phyloP scores from a whole-genome alignment of 2,797 vertebrate genomes.

The Monodelphis domestica region DNA sequence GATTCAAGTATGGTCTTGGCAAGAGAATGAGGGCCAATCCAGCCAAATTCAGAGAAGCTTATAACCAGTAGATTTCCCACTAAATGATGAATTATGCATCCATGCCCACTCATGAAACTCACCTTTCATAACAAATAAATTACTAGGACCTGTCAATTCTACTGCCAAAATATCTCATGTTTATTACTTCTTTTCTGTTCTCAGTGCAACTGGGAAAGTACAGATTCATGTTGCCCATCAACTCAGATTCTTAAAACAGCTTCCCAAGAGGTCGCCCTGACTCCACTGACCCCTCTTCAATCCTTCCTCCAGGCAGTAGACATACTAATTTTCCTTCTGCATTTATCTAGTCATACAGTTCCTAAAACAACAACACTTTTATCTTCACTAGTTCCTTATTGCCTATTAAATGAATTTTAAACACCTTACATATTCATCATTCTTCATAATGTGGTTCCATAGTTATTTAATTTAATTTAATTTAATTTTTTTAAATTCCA shows the following conservation, averaged over 20 bases:
- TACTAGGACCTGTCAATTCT: background rate
- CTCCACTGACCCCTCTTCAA: background rate
- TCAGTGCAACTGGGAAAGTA: background rate
- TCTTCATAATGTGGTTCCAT: background rate
- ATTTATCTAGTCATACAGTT: no score
- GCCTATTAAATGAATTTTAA: background rate
- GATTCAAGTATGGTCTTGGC: background rate
- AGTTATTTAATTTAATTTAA: no score
- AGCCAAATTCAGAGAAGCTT: background rate
- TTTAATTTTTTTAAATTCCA: no score
- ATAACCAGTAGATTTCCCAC: background rate
- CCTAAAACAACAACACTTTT: background rate
- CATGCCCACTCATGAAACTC: background rate
- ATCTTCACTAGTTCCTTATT: background rate
- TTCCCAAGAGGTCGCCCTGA: background rate
- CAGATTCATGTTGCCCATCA: background rate
- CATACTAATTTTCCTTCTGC: background rate
- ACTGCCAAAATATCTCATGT: background rate
- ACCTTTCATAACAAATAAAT: background rate
- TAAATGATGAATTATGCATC: background rate
- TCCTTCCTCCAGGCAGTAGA: background rate
- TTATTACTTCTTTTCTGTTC: background rate
- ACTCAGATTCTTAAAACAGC: background rate
- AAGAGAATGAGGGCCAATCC: background rate
- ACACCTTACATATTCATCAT: background rate